Conservation (phyloP, 2,888 invertebrate species). For the Xylocampa areola region DNA sequence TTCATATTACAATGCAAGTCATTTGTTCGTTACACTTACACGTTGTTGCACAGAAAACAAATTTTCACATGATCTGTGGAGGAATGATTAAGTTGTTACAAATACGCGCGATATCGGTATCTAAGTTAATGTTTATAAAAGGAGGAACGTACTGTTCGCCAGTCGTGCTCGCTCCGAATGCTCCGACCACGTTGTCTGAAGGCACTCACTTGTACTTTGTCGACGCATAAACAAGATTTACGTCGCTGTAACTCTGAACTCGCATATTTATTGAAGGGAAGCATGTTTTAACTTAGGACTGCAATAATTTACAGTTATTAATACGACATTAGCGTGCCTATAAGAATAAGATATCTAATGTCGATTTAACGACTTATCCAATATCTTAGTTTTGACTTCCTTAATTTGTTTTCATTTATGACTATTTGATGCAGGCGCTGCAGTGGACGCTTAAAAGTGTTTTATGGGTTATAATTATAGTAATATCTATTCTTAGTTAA, state of each 20-base stretch:
- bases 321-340: conserved; percentile 51
- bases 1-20: conserved; percentile 28
- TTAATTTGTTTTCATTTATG: conserved; percentile 58
- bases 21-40: conserved; percentile 10
- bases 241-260: conserved; percentile 26
- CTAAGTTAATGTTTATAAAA: conserved; percentile 24
- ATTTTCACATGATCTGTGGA: conserved; percentile 47
- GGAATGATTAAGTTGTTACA: conserved; percentile 57
- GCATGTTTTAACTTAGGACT: conserved; percentile 39
- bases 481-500: conserved; percentile 20
- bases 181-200: conserved; percentile 26
- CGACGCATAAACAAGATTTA: conserved; percentile 50
- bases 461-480: conserved; percentile 43
- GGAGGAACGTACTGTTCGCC: conserved; percentile 1
- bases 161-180: conserved; percentile 1
- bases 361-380: conserved; percentile 44
- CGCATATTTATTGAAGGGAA: conserved; percentile 52
- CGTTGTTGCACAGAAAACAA: conserved; percentile 47
- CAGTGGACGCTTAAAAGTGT: conserved; percentile 36
- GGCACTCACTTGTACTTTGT: conserved; percentile 41
- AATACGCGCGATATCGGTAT: conserved; percentile 48
- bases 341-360: conserved; percentile 48
- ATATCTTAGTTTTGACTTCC: conserved; percentile 50
- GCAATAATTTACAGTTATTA: conserved; percentile 50
- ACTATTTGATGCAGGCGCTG: conserved; percentile 23